phyloP scores from a whole-genome alignment of 1,140 invertebrate genomes.

The Musca vetustissima region DNA sequence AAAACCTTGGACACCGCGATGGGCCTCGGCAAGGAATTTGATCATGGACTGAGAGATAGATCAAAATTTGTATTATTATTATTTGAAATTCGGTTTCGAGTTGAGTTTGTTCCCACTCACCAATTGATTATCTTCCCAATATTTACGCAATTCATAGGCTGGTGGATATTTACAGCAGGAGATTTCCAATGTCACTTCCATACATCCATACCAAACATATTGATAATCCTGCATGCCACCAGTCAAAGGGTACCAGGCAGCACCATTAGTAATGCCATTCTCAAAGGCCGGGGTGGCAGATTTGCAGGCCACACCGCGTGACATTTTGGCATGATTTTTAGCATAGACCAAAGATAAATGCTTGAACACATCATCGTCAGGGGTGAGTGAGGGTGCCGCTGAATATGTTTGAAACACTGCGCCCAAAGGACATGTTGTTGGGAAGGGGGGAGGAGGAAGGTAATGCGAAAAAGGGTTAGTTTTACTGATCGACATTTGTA shows the following conservation, averaged over 20 bases:
- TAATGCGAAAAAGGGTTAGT: conserved; percentile 7
- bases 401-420: conserved; percentile 79
- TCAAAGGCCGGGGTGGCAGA: conserved; percentile 72
- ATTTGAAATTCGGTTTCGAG: conserved; percentile 29
- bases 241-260: conserved; percentile 88
- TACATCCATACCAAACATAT: conserved; percentile 96
- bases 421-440: conserved; percentile 61
- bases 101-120: conserved; percentile 60
- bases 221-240: conserved; percentile 97
- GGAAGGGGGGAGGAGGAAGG: conserved; percentile 37
- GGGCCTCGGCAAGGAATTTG: conserved; percentile 84
- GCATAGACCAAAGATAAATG: conserved; percentile 88
- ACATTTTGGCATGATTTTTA: conserved; percentile 85
- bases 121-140: conserved; percentile 94
- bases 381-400: conserved; percentile 77
- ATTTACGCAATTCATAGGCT: conserved; percentile 78
- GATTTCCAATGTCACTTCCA: conserved; percentile 97
- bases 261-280: conserved; percentile 89
- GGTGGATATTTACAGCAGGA: conserved; percentile 96
- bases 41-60: conserved; percentile 68
- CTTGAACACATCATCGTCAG: conserved; percentile 92
- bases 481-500: neutral
- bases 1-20: conserved; percentile 81
- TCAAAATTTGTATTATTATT: conserved; percentile 34
- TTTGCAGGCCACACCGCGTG: conserved; percentile 78